Conservation (phyloP, 2,797 vertebrate genomes). For the Lithobates pipiens region DNA sequence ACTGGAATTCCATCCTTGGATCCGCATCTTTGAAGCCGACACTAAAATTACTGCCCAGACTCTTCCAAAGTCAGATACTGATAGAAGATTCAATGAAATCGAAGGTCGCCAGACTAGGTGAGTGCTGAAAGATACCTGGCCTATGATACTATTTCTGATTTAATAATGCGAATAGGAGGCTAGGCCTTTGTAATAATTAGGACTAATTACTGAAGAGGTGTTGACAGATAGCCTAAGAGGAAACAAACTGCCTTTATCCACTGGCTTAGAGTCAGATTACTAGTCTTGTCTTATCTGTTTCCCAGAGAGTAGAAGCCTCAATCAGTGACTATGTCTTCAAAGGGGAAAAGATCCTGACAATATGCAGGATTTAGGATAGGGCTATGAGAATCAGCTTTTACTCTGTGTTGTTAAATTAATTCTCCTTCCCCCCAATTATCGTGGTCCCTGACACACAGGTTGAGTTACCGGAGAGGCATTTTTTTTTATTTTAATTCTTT, state of each 20-base stretch:
- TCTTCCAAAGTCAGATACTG: constrained; percentile 82
- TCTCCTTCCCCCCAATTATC: constrained; percentile 76
- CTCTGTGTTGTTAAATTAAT: constrained; percentile 72
- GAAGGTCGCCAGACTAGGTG: constrained; percentile 92
- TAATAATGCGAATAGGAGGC: constrained; percentile 99
- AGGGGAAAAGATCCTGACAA: constrained; percentile 79
- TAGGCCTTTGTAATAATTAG: constrained; percentile 99
- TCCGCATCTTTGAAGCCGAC: constrained; percentile 88
- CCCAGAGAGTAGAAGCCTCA: constrained; percentile 90
- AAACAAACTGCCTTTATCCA: constrained; percentile 99
- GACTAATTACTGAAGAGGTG: constrained; percentile 99
- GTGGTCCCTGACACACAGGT: constrained; percentile 71
- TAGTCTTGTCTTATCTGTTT: constrained; percentile 95
- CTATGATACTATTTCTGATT: constrained; percentile 94
- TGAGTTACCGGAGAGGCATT: constrained; percentile 73
- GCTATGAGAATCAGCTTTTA: constrained; percentile 84
- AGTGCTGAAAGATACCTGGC: constrained; percentile 96
- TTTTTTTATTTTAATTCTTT: constrained; percentile 60
- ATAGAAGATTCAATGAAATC: constrained; percentile 98
- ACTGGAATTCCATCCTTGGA: constrained; percentile 76
- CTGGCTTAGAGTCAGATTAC: constrained; percentile 99
- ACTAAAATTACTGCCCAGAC: constrained; percentile 82
- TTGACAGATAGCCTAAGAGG: constrained; percentile 97
- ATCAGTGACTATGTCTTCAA: constrained; percentile 87
- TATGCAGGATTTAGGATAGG: constrained; percentile 79